phyloP scores from a whole-genome alignment of 2,888 invertebrate genomes.

The Drosophila anomelani region DNA sequence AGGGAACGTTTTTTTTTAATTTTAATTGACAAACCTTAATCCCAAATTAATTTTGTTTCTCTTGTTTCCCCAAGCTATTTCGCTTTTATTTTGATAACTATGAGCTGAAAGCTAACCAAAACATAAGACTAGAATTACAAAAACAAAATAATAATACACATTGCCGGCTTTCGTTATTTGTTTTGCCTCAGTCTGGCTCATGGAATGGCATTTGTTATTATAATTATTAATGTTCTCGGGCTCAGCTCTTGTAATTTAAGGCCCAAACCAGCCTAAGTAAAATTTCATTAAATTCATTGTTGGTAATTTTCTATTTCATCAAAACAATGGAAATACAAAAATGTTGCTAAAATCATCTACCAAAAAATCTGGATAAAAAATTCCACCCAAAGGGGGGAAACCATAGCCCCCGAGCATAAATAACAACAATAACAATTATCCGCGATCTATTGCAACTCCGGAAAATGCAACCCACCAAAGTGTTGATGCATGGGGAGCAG shows the following conservation, averaged over 20 bases:
- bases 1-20: neutral
- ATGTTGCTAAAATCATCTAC: neutral
- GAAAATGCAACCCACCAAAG: conserved; percentile 9
- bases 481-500: conserved; percentile 17
- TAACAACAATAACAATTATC: conserved; percentile 71
- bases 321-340: neutral
- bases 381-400: neutral
- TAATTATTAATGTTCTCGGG: neutral
- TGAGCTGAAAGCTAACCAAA: neutral
- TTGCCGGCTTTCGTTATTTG: neutral
- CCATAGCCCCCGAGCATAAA: conserved; percentile 50
- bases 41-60: too few relatives aligned
- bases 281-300: neutral
- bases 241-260: neutral
- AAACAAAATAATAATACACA: neutral
- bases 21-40: neutral
- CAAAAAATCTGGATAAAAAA: conserved; percentile 1
- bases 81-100: neutral
- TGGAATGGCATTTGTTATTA: conserved; percentile 3
- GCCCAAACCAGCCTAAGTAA: too few relatives aligned
- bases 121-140: neutral
- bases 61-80: neutral
- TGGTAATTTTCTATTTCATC: neutral
- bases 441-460: conserved; percentile 18
- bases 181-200: neutral